Conservation (phyloP, 1,140 invertebrate species). For the Lordiphosa stackelbergi region DNA sequence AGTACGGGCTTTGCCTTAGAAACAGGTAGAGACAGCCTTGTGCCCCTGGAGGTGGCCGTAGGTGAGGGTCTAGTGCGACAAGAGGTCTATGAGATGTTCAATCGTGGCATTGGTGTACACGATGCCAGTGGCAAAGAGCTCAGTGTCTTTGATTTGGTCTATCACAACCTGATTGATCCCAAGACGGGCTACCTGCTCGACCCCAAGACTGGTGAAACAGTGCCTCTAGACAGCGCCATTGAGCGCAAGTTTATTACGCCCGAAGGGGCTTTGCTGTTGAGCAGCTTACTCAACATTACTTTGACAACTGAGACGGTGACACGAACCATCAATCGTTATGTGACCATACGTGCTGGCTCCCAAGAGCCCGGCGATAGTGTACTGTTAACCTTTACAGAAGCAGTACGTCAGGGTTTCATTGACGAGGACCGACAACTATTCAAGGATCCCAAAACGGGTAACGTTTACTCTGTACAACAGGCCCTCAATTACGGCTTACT, state of each 20-base stretch:
- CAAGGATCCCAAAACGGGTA: conserved; percentile 86
- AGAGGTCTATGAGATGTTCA: conserved; percentile 91
- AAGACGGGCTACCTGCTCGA: conserved; percentile 91
- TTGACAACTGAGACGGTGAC: conserved; percentile 90
- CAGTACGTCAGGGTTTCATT: conserved; percentile 86
- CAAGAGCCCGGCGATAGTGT: conserved; percentile 80
- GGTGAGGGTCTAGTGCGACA: conserved; percentile 83
- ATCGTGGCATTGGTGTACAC: conserved; percentile 87
- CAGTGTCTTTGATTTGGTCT: conserved; percentile 90
- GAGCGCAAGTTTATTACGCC: conserved; percentile 89
- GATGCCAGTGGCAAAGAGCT: conserved; percentile 84
- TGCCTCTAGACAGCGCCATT: conserved; percentile 91
- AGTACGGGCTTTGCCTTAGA: conserved; percentile 86
- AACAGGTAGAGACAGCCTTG: conserved; percentile 84
- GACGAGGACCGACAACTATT: conserved; percentile 88
- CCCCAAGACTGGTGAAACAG: conserved; percentile 84
- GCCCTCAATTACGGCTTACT: conserved; percentile 86
- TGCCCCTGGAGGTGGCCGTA: conserved; percentile 84
- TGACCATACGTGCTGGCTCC: conserved; percentile 81
- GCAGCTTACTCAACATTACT: conserved; percentile 89
- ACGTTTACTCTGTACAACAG: conserved; percentile 87
- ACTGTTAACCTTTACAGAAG: conserved; percentile 87
- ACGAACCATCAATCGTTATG: conserved; percentile 87
- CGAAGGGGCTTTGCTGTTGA: conserved; percentile 89
- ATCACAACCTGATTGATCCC: conserved; percentile 89